These are phyloP conservation scores for Limulus polyphemus DNA, from an alignment of 2,888 invertebrate species.

Conservation along the genomic window DNA sequence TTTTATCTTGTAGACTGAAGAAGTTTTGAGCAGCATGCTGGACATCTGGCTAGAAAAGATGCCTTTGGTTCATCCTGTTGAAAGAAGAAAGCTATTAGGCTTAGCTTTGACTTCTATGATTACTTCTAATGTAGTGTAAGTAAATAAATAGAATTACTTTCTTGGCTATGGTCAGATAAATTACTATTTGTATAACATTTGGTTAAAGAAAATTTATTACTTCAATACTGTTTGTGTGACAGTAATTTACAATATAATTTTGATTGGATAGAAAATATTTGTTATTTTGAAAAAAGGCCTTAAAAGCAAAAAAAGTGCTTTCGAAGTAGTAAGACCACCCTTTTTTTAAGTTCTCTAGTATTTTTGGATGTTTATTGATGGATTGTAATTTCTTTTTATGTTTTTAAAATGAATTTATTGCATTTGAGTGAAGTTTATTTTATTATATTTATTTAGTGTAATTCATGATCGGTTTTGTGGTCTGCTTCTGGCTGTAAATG, in stretches of 20 bases:
- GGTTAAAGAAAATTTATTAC: too few species aligned
- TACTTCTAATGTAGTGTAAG: slow-evolving; percentile 33
- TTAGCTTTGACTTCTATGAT: slow-evolving; percentile 42
- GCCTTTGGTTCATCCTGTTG: slow-evolving; percentile 60
- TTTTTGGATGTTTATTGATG: too few species aligned
- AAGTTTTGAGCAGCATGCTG: slow-evolving; percentile 37
- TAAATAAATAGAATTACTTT: background rate
- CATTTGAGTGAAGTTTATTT: background rate
- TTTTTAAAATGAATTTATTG: background rate
- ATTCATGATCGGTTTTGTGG: slow-evolving; percentile 58
- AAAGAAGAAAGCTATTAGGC: slow-evolving; percentile 69
- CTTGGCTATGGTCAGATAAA: too few species aligned
- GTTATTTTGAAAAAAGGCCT: too few species aligned
- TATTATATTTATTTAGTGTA: slow-evolving; percentile 42
- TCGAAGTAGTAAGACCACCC: too few species aligned
- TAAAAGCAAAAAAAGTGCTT: too few species aligned
- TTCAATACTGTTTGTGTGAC: too few species aligned
- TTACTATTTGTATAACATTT: too few species aligned
- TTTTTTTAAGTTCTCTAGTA: too few species aligned
- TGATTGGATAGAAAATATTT: too few species aligned
- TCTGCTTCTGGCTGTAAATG: slow-evolving; percentile 58
- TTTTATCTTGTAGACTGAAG: slow-evolving; percentile 27
- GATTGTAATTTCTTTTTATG: too few species aligned
- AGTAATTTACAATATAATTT: too few species aligned
- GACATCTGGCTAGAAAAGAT: slow-evolving; percentile 68